Evolutionary conservation across 35 echinoderm and acorn worm species (phyloP), one percentile per base, ranked within the genome.

Genomic region (Apostichopus parvimensis): DNA sequence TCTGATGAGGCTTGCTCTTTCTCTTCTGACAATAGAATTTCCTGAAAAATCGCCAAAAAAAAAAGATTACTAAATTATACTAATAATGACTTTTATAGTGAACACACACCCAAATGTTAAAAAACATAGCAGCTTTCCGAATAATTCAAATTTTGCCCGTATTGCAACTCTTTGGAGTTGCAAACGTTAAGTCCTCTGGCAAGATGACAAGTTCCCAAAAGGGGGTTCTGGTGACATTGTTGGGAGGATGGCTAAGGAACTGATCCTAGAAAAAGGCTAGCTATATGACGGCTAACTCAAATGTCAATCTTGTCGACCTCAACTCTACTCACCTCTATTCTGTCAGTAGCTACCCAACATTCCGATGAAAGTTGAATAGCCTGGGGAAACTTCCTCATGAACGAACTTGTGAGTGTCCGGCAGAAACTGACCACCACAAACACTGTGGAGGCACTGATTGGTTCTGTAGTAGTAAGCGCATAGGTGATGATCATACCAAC

Each of bases 21-120:
- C 87, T 98, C 96, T 22, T 98, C 94, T 6, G 95, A 59, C 18
- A 95, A 87, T 6, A 98, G 78, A 28, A 95, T 94, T 90, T 94
- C 73, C 96, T 98, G 55, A 23, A 55, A 83, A 83, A 45, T 34
- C 1, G 57, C 6, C 24, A 25, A 25, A 25, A 58, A 83, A 59
- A 56, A 6, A 17, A 73, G 15, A 45, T 45, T 45, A 45, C 34
- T 45, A 45, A 45, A 45, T 45, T 45, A 4, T 1, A 45, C 34
- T 45, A 45, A 45, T 45, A 4, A 45, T 4, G 34, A 45, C 34
- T 45, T 45, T 45, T 45, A 45, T 45, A 45, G 34, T 45, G 34
- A 45, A 45, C 34, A 4, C 34, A 45, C 34, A 45, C 0, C 34
- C 3, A 45, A 45, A 45, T 45, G 34, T 45, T n/a, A n/a, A 1